Conservation (phyloP, 92 coral and sea anemone genomes). For the Anthopleura xanthogrammica region DNA sequence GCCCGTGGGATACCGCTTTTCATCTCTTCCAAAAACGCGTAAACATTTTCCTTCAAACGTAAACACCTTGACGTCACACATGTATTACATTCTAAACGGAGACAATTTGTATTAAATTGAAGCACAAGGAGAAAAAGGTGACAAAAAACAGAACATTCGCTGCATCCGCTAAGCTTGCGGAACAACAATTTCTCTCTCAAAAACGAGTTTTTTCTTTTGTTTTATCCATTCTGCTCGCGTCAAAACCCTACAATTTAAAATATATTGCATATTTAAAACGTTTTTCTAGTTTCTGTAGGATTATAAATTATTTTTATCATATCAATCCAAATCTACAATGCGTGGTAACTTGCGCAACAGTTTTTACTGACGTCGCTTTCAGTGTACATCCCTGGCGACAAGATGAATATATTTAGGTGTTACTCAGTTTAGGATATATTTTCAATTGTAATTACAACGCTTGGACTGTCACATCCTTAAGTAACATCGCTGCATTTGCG, state of each 20-base stretch:
- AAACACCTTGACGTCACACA: slow-evolving; percentile 4
- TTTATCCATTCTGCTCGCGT: neutral
- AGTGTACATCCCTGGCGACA: neutral
- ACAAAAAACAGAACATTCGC: neutral
- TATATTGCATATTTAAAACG: neutral
- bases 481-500: neutral
- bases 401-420: neutral
- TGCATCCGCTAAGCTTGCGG: neutral
- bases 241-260: neutral
- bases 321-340: neutral
- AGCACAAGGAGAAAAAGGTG: neutral
- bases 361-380: neutral
- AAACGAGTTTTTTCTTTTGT: neutral
- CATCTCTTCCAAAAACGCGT: neutral
- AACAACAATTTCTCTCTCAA: neutral
- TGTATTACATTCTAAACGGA: slow-evolving; percentile 1
- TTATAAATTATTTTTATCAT: neutral
- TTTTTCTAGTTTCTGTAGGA: neutral
- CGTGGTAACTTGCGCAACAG: neutral
- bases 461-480: neutral
- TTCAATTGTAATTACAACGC: neutral
- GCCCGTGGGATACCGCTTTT: slow-evolving; percentile 3
- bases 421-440: neutral
- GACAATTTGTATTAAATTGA: neutral
- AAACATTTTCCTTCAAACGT: slow-evolving; percentile 2